These are phyloP conservation scores for Ennomos erosarius DNA, from an alignment of 2,888 invertebrate genomes.

Conservation along the genomic window DNA sequence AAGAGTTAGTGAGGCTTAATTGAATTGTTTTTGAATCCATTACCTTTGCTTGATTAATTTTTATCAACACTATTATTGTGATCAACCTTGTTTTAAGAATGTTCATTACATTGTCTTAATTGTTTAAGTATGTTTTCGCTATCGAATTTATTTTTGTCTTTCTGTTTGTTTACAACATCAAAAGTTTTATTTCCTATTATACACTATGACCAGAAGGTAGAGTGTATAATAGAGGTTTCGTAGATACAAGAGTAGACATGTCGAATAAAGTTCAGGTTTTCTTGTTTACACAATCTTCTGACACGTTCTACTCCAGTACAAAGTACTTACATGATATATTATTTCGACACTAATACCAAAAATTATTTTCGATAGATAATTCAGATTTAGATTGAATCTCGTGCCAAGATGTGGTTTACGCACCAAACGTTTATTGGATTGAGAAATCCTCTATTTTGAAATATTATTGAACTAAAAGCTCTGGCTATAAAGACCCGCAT, in stretches of 20 bases:
- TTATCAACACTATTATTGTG: constrained; percentile 13
- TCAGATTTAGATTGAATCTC: constrained; percentile 27
- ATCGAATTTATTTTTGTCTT: too few species aligned
- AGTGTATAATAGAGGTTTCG: too few species aligned
- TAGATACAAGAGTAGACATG: too few species aligned
- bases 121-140: too few species aligned
- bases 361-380: constrained; percentile 18
- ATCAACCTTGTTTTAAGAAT: constrained; percentile 17
- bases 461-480: constrained; percentile 8
- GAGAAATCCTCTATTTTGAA: constrained; percentile 17
- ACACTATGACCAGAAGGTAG: too few species aligned
- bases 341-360: constrained; percentile 17
- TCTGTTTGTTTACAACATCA: too few species aligned
- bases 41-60: constrained; percentile 2
- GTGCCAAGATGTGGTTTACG: constrained; percentile 26
- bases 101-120: constrained; percentile 7
- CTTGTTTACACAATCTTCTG: too few species aligned
- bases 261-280: too few species aligned
- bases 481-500: background rate
- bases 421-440: constrained; percentile 8
- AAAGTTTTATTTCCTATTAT: too few species aligned
- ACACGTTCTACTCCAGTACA: background rate
- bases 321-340: background rate
- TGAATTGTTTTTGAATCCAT: constrained; percentile 9
- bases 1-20: background rate